Evolutionary conservation across 2,888 invertebrate species (phyloP), one percentile per base, ranked within the genome.

Genomic region (Campoletis raptor): DNA sequence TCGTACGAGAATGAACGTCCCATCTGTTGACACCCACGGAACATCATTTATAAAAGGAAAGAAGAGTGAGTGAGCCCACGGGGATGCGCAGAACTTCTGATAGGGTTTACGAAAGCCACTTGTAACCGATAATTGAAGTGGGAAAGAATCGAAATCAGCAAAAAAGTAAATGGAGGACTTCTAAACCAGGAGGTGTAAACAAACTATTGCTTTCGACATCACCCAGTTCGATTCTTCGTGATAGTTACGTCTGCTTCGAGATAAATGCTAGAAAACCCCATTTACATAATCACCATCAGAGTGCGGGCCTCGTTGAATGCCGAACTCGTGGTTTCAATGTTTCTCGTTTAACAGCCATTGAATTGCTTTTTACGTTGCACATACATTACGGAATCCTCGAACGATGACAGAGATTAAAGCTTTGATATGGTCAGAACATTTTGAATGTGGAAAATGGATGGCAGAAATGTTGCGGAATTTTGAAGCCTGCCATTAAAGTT

Each of bases 21-120:
- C 70, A 57, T 67, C 57, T 77, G 81, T 77, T 67, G 72, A 81
- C 48, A 77, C 45, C 70, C 21, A 37, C 48, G 57, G 77, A 54
- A 66, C 48, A 73, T 77, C 67, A 72, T 78, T 81, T 78, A 73
- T 81, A 66, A 67, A 73, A 48, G 21, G 10, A 57, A 61, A 67
- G 64, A 40, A 48, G 77, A 64, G 42, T 30, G 15, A 36, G 18
- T 1, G 61, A 69, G 42, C 80, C 45, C 40, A 57, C 36, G 36
- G 54, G 18, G 12, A 21, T 74, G 42, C 42, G 42, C 48, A n/a
- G 61, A 52, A 79, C 15, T 37, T 67, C 24, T 12, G 30, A 40
- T 61, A 52, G 57, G 67, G 48, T 69, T 84, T 80, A 48, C 67
- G 45, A 70, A 4, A 70, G 15, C 5, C 10, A 21, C 4, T 40